phyloP scores from a whole-genome alignment of 2,888 invertebrate genomes.

The Trichacis sp. region DNA sequence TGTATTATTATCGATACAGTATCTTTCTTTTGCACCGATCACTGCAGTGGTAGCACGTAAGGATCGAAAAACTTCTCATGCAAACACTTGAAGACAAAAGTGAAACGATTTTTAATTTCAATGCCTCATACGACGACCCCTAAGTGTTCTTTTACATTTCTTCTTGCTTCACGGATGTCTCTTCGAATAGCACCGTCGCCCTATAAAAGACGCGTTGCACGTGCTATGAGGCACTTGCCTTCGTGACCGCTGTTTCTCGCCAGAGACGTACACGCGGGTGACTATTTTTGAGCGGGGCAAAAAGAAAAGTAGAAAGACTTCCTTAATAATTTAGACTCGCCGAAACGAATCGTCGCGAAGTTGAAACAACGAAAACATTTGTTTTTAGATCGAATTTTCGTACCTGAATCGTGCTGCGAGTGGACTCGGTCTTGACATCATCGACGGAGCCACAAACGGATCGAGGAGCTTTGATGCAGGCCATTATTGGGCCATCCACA shows the following conservation, averaged over 20 bases:
- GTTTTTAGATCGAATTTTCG: neutral
- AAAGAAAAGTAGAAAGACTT: slow-evolving; percentile 58
- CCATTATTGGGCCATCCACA: slow-evolving; percentile 56
- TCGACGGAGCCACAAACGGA: slow-evolving; percentile 83
- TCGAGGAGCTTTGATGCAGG: slow-evolving; percentile 78
- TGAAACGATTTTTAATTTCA: neutral
- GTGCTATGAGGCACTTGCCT: slow-evolving; percentile 1
- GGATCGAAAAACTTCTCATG: no score
- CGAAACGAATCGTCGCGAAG: slow-evolving; percentile 14
- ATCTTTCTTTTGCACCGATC: neutral
- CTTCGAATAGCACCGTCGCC: slow-evolving; percentile 5
- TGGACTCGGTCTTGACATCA: slow-evolving; percentile 74
- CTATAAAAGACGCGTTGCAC: slow-evolving; percentile 13
- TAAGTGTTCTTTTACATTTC: neutral
- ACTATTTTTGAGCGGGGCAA: slow-evolving; percentile 59
- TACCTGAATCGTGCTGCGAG: slow-evolving; percentile 63
- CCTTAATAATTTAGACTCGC: slow-evolving; percentile 62
- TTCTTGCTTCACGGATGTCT: slow-evolving; percentile 5
- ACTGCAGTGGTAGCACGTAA: no score
- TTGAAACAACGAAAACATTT: no score
- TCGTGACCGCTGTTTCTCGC: neutral
- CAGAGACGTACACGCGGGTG: slow-evolving; percentile 3
- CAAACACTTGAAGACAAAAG: no score
- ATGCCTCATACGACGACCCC: neutral
- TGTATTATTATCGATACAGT: slow-evolving; percentile 2